Evolutionary conservation across 1,140 invertebrate genomes (phyloP).

Genomic region (Bombus polaris): DNA sequence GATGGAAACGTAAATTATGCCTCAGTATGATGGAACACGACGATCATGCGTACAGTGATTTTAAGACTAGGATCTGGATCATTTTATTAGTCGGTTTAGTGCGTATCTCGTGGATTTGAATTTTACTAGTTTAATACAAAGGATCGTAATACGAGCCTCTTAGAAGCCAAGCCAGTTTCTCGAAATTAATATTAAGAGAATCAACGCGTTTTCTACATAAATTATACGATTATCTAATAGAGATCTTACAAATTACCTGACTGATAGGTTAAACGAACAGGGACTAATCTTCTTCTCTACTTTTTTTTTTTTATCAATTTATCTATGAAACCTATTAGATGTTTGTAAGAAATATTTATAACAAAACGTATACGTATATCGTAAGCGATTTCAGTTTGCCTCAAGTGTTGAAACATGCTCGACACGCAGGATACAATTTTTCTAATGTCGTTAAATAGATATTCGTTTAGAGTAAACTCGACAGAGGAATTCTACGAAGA

Average conservation of each 20-base stretch:
- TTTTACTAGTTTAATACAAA: no score
- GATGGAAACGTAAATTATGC: neutral
- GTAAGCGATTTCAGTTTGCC: neutral
- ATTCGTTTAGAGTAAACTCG: neutral
- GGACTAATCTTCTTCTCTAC: no score
- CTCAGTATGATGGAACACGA: neutral
- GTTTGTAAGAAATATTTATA: no score
- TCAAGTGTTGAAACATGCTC: neutral
- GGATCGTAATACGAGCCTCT: no score
- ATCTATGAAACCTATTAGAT: no score
- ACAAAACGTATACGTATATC: no score
- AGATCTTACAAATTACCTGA: no score
- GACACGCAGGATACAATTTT: neutral
- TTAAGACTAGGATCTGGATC: neutral
- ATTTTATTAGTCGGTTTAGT: neutral
- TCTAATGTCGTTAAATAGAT: neutral
- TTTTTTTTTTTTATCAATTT: no score
- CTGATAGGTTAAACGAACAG: no score
- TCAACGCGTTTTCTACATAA: no score
- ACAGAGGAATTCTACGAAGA: neutral
- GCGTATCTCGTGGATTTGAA: no score
- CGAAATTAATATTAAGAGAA: neutral
- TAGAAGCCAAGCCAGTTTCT: neutral
- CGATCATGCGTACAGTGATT: neutral
- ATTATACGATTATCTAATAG: no score